Evolutionary conservation across 2,888 invertebrate genomes (phyloP).

Genomic region (Eupeodes luniger): DNA sequence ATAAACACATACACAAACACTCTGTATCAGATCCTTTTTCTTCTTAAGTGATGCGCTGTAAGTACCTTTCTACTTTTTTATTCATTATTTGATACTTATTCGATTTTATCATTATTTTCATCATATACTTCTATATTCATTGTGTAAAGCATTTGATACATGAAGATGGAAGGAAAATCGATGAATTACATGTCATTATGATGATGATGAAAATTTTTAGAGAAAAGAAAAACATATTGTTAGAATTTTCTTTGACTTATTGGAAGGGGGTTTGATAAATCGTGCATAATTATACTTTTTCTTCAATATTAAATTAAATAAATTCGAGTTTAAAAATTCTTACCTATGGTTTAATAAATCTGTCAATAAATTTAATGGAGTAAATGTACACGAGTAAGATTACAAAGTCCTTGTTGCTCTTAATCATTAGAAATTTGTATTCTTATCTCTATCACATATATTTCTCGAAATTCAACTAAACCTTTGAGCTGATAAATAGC

Average conservation of each 20-base stretch:
- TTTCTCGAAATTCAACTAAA: too few relatives aligned
- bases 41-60: not conserved
- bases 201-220: not conserved
- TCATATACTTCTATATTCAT: not conserved
- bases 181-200: constrained; percentile 16
- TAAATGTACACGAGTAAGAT: too few relatives aligned
- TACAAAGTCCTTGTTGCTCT: too few relatives aligned
- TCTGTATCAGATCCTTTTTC: not conserved
- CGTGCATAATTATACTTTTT: too few relatives aligned
- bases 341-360: too few relatives aligned
- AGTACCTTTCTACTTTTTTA: not conserved
- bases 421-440: too few relatives aligned
- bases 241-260: not conserved
- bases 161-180: not conserved
- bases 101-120: not conserved
- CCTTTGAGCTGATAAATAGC: too few relatives aligned
- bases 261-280: not conserved
- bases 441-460: too few relatives aligned
- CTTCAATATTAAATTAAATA: too few relatives aligned
- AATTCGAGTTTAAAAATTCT: too few relatives aligned
- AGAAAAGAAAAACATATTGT: constrained; percentile 6
- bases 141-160: not conserved
- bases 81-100: constrained; percentile 16
- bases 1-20: too few relatives aligned
- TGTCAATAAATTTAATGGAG: too few relatives aligned